A percentile compares a stretch with the other conserved stretches of the same genome.
Evolutionary conservation across 1,140 invertebrate species (phyloP).

Genomic region (Gerris buenoi): DNA sequence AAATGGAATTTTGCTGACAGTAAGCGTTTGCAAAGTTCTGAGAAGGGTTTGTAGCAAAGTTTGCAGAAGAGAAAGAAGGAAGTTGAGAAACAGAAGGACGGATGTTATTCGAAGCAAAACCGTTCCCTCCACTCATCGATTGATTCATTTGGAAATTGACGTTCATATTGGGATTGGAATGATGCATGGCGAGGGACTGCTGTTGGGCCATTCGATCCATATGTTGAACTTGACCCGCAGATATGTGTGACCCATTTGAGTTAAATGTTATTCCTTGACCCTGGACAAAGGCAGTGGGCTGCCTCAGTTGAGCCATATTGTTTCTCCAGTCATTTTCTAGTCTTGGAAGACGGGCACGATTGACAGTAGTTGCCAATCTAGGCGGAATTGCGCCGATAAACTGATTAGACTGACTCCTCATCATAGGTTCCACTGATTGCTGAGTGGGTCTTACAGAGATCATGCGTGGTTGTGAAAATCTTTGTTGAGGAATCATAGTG

Average conservation of each 20-base stretch:
- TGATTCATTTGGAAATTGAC: constrained; percentile 19
- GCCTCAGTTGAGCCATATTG: constrained; percentile 50
- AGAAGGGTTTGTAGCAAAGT: neutral
- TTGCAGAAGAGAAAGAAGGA: constrained; percentile 12
- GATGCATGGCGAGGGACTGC: constrained; percentile 9
- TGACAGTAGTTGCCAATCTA: constrained; percentile 30
- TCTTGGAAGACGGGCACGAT: constrained; percentile 24
- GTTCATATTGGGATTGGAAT: constrained; percentile 9
- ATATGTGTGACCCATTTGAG: constrained; percentile 25
- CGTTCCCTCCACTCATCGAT: constrained; percentile 23
- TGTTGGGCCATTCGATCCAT: constrained; percentile 24
- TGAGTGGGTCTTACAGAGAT: neutral
- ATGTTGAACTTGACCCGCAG: constrained; percentile 26
- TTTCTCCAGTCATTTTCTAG: constrained; percentile 39
- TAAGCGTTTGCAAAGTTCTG: neutral
- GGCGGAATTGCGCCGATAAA: constrained; percentile 31
- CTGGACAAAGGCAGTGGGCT: constrained; percentile 28
- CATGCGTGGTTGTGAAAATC: neutral
- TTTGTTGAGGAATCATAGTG: neutral
- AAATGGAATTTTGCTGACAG: neutral
- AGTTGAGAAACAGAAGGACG: constrained; percentile 37
- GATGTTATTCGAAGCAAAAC: constrained; percentile 27
- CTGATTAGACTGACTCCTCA: constrained; percentile 17
- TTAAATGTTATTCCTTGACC: constrained; percentile 18
- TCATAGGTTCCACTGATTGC: neutral